Percentiles rank a stretch among this genome's conserved stretches.
These are phyloP conservation scores for Hoplostethus mediterraneus DNA, from an alignment of 2,797 vertebrate genomes.

Conservation along the genomic window DNA sequence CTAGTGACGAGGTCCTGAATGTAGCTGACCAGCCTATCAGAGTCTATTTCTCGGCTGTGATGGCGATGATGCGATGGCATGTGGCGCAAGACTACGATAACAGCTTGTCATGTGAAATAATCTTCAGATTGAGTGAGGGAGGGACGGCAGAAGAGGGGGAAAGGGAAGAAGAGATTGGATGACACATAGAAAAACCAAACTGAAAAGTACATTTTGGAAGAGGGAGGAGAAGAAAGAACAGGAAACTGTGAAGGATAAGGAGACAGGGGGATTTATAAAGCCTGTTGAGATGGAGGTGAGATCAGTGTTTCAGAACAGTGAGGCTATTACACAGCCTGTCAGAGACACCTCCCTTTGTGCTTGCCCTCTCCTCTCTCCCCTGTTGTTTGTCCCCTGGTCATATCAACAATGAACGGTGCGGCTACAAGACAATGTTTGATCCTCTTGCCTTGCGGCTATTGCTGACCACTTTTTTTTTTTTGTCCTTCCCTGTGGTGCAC, in stretches of 20 bases:
- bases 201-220: not conserved
- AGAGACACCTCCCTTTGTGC: slow-evolving; percentile 53
- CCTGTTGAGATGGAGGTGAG: slow-evolving; percentile 52
- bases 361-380: slow-evolving; percentile 44
- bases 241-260: slow-evolving; percentile 13
- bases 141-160: too few species aligned
- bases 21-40: slow-evolving; percentile 53
- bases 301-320: slow-evolving; percentile 68
- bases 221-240: slow-evolving; percentile 19
- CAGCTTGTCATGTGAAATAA: slow-evolving; percentile 31
- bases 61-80: slow-evolving; percentile 30
- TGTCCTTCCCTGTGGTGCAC: not conserved
- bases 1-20: slow-evolving; percentile 57
- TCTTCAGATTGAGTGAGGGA: slow-evolving; percentile 18
- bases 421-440: slow-evolving; percentile 48
- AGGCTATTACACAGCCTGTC: slow-evolving; percentile 72
- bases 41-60: slow-evolving; percentile 59
- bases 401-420: slow-evolving; percentile 37
- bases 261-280: slow-evolving; percentile 26
- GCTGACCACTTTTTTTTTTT: slow-evolving; percentile 43
- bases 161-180: not conserved
- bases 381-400: slow-evolving; percentile 47
- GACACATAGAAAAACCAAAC: not conserved
- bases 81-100: slow-evolving; percentile 19
- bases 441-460: slow-evolving; percentile 35